These are phyloP conservation scores for Ladona fulva DNA, from an alignment of 1,140 invertebrate genomes.

Conservation along the genomic window DNA sequence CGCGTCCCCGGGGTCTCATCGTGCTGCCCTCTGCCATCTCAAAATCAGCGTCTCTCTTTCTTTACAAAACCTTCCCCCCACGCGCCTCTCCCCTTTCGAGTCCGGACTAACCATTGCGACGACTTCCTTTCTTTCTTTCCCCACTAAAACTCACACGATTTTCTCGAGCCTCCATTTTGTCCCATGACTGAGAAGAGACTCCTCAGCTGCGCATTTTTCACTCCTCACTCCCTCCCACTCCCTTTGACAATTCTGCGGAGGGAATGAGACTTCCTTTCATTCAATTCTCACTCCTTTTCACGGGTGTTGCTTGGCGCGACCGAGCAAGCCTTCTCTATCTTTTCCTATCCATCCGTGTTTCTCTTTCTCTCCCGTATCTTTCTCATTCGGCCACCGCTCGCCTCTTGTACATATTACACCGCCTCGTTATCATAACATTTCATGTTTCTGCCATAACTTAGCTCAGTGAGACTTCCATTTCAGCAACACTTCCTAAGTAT, in stretches of 20 bases:
- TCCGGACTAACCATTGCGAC: neutral
- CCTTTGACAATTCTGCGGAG: neutral
- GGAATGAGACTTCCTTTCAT: conserved; percentile 9
- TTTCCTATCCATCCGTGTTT: neutral
- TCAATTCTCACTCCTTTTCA: neutral
- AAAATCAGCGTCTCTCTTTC: too few species aligned
- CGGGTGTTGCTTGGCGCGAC: neutral
- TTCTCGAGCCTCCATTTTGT: neutral
- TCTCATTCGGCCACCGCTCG: neutral
- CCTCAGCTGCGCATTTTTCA: neutral
- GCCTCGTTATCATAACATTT: too few species aligned
- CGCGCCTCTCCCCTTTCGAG: too few species aligned
- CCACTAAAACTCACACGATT: neutral
- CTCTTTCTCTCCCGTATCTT: neutral
- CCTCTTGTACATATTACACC: neutral
- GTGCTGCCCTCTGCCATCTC: too few species aligned
- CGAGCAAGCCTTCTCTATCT: neutral
- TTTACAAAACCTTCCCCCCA: too few species aligned
- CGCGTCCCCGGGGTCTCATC: too few species aligned
- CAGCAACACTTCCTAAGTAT: too few species aligned
- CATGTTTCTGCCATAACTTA: too few species aligned
- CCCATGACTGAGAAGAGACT: neutral
- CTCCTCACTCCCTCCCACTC: neutral
- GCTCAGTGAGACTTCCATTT: too few species aligned
- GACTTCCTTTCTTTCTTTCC: neutral